Evolutionary conservation across 1,140 invertebrate species (phyloP), one percentile per base, ranked within the genome.

Genomic region (Limonius californicus): DNA sequence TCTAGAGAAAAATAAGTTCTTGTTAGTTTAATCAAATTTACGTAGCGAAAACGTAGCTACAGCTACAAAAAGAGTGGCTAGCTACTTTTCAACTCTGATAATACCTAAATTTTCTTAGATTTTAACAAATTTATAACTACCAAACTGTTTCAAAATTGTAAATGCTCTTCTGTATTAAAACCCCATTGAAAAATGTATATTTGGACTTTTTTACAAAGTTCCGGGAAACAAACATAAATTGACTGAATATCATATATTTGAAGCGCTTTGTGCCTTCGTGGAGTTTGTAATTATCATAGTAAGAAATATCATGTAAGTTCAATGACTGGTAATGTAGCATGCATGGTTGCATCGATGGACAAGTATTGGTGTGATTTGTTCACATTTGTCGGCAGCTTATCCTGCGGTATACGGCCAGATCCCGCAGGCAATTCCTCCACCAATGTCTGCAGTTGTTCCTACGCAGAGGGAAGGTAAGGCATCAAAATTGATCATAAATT

Each of bases 341-440:
- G 45, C 16, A 50, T 21, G 20, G 45, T 69, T 73, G 72, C 74
- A 73, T 76, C 62, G 65, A 65, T 72, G 67, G 70, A 67, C 30
- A 70, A 72, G 73, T 76, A 70, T 77, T 73, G 75, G 76, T 79
- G 78, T 80, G 77, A 82, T 82, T 84, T 82, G 77, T 86, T 84
- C 87, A 70, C 69, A 74, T 75, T 81, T 83, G 80, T 87, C 84
- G 85, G 85, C 91, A 89, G 92, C 93, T 81, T 95, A 94, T 81
- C 92, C 94, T 77, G 89, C 92, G 80, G 91, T 95, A 77, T 96
- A 95, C 83, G 90, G 92, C 77, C 92, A 95, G 85, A 94, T 94
- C 83, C 92, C 94, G 81, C 94, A 96, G 85, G 90, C 92, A 74
- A 89, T 96, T 75, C 89, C 91, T 75, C 92, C 92, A 80, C 91